These are phyloP conservation scores for Lytechinus variegatus DNA, from an alignment of 35 echinoderm and acorn worm genomes.

Conservation along the genomic window DNA sequence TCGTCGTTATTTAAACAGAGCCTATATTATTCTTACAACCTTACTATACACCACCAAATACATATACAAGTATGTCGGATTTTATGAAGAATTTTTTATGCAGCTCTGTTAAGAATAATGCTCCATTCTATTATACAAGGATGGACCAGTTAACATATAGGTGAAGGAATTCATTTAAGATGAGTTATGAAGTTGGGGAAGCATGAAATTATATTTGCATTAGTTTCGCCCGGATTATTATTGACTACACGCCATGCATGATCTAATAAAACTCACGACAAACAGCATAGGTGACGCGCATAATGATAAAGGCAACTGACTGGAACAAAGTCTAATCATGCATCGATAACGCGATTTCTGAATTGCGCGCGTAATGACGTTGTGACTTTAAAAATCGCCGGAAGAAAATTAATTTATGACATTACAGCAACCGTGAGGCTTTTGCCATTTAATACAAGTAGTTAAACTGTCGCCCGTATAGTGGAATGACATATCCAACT, in stretches of 20 bases:
- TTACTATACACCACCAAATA: no score
- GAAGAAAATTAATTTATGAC: neutral
- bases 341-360: constrained; percentile 22
- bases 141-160: neutral
- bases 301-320: neutral
- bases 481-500: no score
- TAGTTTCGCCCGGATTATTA: constrained; percentile 36
- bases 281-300: neutral
- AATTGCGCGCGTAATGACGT: neutral
- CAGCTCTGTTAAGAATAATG: no score
- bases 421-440: neutral
- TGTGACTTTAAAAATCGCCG: neutral
- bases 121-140: neutral
- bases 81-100: no score
- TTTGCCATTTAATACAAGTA: neutral
- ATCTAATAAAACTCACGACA: constrained; percentile 11
- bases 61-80: no score
- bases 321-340: constrained; percentile 33
- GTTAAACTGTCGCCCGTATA: no score
- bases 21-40: no score
- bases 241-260: constrained; percentile 35
- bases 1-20: no score
- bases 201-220: constrained; percentile 41
- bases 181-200: constrained; percentile 29
- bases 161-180: constrained; percentile 36